phyloP scores from a whole-genome alignment of 2,113 vertebrate genomes.

The Acanthisitta chloris region DNA sequence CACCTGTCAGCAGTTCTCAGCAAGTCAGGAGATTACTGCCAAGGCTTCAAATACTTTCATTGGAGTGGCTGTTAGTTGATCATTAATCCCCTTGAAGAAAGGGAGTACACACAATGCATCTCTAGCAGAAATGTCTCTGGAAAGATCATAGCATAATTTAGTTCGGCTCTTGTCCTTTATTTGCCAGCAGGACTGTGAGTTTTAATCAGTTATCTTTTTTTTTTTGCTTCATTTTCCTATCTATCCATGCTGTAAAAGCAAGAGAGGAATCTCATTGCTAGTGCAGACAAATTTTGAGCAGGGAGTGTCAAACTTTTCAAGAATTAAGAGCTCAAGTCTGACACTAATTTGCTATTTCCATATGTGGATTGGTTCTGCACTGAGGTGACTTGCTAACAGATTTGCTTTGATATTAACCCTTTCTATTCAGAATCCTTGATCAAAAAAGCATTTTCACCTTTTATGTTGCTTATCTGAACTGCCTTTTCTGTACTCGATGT shows the following conservation, averaged over 20 bases:
- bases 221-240: background rate
- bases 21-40: constrained; percentile 28
- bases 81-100: constrained; percentile 28
- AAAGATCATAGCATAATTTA: background rate
- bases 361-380: background rate
- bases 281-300: background rate
- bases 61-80: constrained; percentile 5
- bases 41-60: constrained; percentile 33
- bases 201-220: background rate
- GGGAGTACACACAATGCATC: background rate
- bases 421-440: background rate
- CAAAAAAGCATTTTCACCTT: background rate
- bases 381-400: background rate
- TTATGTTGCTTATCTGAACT: background rate
- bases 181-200: background rate
- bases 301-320: background rate
- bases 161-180: background rate
- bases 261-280: background rate
- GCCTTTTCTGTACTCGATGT: background rate
- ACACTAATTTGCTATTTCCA: background rate
- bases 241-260: background rate
- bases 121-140: background rate
- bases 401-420: background rate
- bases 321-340: background rate
- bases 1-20: constrained; percentile 52